Conservation (phyloP, 2,888 invertebrate species). For the Lycophotia porphyrea region DNA sequence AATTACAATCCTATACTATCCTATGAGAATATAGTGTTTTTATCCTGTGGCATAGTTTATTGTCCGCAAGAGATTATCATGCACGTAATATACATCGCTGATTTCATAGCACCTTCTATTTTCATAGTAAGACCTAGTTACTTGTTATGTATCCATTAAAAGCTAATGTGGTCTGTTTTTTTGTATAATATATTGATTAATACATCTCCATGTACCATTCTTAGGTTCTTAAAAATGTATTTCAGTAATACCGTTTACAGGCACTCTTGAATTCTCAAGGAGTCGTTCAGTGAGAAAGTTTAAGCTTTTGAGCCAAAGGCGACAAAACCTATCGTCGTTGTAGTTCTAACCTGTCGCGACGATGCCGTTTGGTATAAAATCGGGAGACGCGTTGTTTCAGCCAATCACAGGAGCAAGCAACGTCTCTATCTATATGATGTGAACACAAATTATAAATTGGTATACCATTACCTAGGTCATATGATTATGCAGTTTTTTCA, state of each 20-base stretch:
- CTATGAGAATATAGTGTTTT: constrained; percentile 20
- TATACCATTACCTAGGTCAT: too few species aligned
- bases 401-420: too few species aligned
- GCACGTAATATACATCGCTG: neutral
- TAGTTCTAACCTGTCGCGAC: too few species aligned
- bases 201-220: neutral
- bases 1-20: neutral
- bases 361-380: too few species aligned
- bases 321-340: neutral
- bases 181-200: neutral
- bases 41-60: constrained; percentile 23
- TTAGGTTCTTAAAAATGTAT: neutral
- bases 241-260: neutral
- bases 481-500: too few species aligned
- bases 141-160: too few species aligned
- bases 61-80: neutral
- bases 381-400: too few species aligned
- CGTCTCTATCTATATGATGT: too few species aligned
- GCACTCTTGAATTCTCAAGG: neutral
- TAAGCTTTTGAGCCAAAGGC: neutral
- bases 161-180: too few species aligned
- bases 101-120: constrained; percentile 11
- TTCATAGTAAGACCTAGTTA: neutral
- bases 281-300: neutral
- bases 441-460: too few species aligned